Percentiles rank a stretch among this genome's conserved stretches.
These are phyloP conservation scores for Eufriesea mexicana DNA, from an alignment of 1,140 invertebrate species.

Conservation along the genomic window DNA sequence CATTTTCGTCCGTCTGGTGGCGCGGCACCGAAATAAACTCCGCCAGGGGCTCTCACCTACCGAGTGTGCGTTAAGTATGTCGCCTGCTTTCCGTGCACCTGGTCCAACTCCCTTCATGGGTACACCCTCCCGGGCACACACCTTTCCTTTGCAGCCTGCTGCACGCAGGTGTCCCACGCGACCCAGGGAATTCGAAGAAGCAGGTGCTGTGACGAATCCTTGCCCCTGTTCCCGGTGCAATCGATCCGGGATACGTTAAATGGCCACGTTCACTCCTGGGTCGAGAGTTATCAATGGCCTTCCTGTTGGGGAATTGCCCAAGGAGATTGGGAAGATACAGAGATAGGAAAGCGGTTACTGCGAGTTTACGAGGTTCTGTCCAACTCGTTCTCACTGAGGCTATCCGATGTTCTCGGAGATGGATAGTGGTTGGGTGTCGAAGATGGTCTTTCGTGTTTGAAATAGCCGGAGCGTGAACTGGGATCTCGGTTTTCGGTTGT, in stretches of 20 bases:
- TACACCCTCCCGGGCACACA: background rate
- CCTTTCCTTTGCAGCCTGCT: constrained; percentile 3
- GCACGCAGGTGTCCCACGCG: constrained; percentile 52
- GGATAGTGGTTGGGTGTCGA: constrained; percentile 3
- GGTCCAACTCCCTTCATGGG: background rate
- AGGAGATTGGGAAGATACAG: background rate
- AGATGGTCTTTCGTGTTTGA: too few species aligned
- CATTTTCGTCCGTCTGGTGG: constrained; percentile 17
- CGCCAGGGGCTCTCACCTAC: constrained; percentile 8
- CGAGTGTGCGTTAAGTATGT: constrained; percentile 10
- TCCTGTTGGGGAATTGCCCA: background rate
- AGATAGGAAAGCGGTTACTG: constrained; percentile 2
- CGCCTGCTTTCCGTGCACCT: background rate
- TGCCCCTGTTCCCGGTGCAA: too few species aligned
- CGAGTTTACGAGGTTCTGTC: background rate
- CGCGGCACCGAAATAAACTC: constrained; percentile 33
- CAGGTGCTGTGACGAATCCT: constrained; percentile 25
- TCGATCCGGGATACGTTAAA: too few species aligned
- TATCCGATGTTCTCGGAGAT: constrained; percentile 11
- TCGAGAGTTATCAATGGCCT: too few species aligned
- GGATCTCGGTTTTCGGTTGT: too few species aligned
- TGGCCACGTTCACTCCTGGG: background rate
- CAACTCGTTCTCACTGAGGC: background rate
- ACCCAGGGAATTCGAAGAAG: constrained; percentile 41
- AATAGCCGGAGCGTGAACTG: too few species aligned